phyloP scores from a whole-genome alignment of 2,797 vertebrate genomes.

The Enteromius thamalakanensis region DNA sequence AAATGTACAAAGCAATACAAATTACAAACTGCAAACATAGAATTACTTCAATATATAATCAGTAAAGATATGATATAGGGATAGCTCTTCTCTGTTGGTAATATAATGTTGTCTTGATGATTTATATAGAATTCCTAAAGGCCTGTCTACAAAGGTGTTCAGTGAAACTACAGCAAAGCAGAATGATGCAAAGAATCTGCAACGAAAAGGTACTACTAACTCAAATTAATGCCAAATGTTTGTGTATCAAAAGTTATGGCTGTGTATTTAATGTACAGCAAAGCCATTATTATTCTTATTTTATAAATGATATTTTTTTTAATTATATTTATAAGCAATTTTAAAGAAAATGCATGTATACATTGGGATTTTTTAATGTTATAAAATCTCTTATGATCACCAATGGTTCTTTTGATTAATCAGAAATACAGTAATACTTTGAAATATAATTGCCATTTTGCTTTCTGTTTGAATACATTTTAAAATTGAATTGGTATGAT shows the following conservation, averaged over 20 bases:
- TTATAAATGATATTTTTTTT: background rate
- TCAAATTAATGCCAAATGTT: background rate
- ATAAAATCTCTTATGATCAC: background rate
- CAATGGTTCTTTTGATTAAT: background rate
- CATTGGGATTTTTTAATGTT: background rate
- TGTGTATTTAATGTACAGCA: background rate
- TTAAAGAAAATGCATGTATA: background rate
- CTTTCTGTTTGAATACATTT: background rate
- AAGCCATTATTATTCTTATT: background rate
- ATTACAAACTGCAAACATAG: background rate
- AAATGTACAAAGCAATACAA: background rate
- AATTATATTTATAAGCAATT: background rate
- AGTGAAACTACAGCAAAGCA: slow-evolving; percentile 75
- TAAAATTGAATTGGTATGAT: background rate
- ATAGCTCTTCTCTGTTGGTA: slow-evolving; percentile 2
- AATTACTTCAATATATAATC: background rate
- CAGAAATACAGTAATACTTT: background rate
- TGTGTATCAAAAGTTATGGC: background rate
- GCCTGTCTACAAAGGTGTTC: slow-evolving; percentile 84
- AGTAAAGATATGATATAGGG: background rate
- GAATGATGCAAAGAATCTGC: slow-evolving; percentile 63
- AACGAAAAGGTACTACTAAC: slow-evolving; percentile 73
- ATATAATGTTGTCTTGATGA: slow-evolving; percentile 43
- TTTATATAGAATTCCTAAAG: slow-evolving; percentile 88
- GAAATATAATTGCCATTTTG: background rate